Conservation (phyloP, 2,113 vertebrate species). For the Fukomys damarensis region DNA sequence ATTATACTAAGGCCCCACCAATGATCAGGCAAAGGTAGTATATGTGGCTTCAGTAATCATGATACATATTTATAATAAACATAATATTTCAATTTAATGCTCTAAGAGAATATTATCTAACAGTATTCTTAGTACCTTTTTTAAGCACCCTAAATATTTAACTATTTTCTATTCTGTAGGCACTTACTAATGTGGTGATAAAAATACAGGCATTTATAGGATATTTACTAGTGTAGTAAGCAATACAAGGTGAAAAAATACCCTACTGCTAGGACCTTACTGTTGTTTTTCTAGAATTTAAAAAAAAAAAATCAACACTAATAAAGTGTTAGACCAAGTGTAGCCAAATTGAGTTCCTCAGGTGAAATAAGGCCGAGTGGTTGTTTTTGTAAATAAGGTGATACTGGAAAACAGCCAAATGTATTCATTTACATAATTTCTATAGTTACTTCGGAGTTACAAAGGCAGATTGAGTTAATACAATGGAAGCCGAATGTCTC, state of each 20-base stretch:
- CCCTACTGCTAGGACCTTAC: not conserved
- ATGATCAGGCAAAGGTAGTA: not conserved
- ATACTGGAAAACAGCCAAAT: not conserved
- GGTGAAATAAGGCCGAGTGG: not conserved
- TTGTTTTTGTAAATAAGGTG: slow-evolving; percentile 3
- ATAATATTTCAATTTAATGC: not conserved
- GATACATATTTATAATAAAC: not conserved
- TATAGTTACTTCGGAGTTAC: not conserved
- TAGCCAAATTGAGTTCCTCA: not conserved
- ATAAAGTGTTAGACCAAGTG: not conserved
- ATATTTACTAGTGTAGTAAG: not conserved
- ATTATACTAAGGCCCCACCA: not conserved
- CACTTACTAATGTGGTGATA: not conserved
- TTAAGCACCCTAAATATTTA: not conserved
- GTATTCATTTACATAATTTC: not conserved
- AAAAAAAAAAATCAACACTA: not conserved
- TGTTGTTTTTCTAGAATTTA: not conserved
- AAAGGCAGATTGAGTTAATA: not conserved
- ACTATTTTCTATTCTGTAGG: not conserved
- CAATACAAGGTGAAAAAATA: not conserved
- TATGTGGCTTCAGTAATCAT: not conserved
- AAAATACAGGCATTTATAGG: not conserved
- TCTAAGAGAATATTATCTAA: not conserved
- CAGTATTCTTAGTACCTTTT: not conserved
- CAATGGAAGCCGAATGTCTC: not conserved